A percentile compares a stretch with the other conserved stretches of the same genome.
Evolutionary conservation across 1,140 invertebrate species (phyloP).

Genomic region (Drosophila tropicalis): DNA sequence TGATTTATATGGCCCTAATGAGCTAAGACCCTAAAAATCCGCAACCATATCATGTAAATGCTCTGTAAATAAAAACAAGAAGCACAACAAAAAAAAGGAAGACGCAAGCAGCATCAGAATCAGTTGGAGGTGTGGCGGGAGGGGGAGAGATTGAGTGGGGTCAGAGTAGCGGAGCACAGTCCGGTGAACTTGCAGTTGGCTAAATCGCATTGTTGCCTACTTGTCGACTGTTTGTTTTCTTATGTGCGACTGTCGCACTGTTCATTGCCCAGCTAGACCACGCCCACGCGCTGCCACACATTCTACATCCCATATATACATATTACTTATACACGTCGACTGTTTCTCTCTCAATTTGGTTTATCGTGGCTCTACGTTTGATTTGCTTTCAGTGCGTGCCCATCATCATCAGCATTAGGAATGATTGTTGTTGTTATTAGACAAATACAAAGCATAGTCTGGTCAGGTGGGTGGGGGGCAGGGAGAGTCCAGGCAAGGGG

Average conservation of each 20-base stretch:
- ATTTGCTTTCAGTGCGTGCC: conserved; percentile 73
- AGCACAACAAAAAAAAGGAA: conserved; percentile 49
- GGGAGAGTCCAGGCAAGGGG: not conserved
- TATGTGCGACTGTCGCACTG: conserved; percentile 44
- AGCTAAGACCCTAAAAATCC: conserved; percentile 45
- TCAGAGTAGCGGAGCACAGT: not conserved
- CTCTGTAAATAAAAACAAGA: conserved; percentile 46
- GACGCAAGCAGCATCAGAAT: conserved; percentile 36
- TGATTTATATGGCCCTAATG: conserved; percentile 75
- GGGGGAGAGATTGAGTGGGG: not conserved
- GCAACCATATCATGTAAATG: conserved; percentile 53
- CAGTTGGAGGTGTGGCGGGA: not conserved
- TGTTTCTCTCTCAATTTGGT: conserved; percentile 56
- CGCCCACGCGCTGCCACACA: conserved; percentile 2
- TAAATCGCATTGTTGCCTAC: conserved; percentile 52
- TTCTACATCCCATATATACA: too few relatives aligned
- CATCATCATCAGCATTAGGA: conserved; percentile 80
- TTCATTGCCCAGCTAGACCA: not conserved
- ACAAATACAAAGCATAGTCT: conserved; percentile 52
- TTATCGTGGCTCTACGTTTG: conserved; percentile 52
- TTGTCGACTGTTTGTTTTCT: conserved; percentile 54
- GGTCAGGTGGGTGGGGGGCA: not conserved
- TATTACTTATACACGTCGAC: conserved; percentile 15
- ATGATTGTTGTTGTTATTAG: conserved; percentile 60
- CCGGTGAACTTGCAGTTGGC: conserved; percentile 42